Conservation (phyloP, 2,797 vertebrate species). For the Gephyroberyx darwinii region DNA sequence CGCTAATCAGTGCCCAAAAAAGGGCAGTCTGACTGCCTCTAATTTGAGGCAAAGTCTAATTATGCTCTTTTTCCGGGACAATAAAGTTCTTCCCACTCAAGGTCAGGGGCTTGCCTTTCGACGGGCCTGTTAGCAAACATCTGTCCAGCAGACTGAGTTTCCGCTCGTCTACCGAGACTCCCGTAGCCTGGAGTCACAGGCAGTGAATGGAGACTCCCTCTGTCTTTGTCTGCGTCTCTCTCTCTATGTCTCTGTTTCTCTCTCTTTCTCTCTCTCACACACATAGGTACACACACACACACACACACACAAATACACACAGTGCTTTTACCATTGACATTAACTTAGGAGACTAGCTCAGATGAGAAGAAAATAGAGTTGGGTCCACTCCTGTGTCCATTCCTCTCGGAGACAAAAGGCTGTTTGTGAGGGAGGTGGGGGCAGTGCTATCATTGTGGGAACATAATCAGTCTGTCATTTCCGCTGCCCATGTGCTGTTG, state of each 20-base stretch:
- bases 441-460: slow-evolving; percentile 94
- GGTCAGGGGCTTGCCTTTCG: slow-evolving; percentile 83
- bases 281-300: not conserved
- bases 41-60: slow-evolving; percentile 85
- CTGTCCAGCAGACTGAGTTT: slow-evolving; percentile 88
- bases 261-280: not conserved
- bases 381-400: slow-evolving; percentile 75
- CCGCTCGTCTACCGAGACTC: slow-evolving; percentile 79
- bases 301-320: slow-evolving; percentile 37
- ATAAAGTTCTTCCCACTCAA: slow-evolving; percentile 86
- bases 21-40: slow-evolving; percentile 77
- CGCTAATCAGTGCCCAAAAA: slow-evolving; percentile 78
- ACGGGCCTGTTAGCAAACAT: slow-evolving; percentile 88
- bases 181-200: slow-evolving; percentile 81
- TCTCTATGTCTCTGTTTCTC: not conserved
- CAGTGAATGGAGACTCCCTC: slow-evolving; percentile 74
- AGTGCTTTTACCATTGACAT: slow-evolving; percentile 62
- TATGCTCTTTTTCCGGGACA: slow-evolving; percentile 86
- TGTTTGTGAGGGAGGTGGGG: slow-evolving; percentile 88
- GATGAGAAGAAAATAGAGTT: slow-evolving; percentile 74
- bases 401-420: slow-evolving; percentile 86
- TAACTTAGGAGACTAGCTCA: slow-evolving; percentile 57
- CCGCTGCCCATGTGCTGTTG: slow-evolving; percentile 89
- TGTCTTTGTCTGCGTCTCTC: slow-evolving; percentile 22
- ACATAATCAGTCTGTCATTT: slow-evolving; percentile 98